Evolutionary conservation across 2,888 invertebrate species (phyloP).

Genomic region (Yponomeuta cagnagella): DNA sequence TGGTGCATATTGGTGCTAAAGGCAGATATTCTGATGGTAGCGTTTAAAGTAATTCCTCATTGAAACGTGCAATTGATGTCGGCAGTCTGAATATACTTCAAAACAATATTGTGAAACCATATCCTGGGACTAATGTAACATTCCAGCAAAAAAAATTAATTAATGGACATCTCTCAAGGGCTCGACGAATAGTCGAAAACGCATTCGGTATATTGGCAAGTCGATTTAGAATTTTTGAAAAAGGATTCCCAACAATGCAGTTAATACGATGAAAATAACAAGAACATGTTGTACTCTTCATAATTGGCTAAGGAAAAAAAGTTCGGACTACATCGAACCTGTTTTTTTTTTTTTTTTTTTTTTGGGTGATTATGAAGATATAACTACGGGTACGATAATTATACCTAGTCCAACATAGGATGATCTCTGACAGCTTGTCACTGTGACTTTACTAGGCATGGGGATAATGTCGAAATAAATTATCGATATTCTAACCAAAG

Average conservation of each 20-base stretch:
- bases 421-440: too few relatives aligned
- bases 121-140: constrained; percentile 18
- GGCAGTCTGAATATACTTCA: constrained; percentile 16
- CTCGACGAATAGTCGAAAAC: constrained; percentile 16
- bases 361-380: constrained; percentile 20
- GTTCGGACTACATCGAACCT: constrained; percentile 19
- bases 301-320: constrained; percentile 15
- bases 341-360: neutral
- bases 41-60: constrained; percentile 22
- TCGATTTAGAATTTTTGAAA: constrained; percentile 21
- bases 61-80: constrained; percentile 21
- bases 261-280: constrained; percentile 19
- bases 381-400: constrained; percentile 3
- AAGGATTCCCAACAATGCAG: constrained; percentile 19
- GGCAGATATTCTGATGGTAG: constrained; percentile 21
- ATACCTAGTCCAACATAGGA: too few relatives aligned
- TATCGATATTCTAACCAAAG: too few relatives aligned
- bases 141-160: constrained; percentile 19
- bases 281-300: constrained; percentile 19
- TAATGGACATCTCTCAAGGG: constrained; percentile 17
- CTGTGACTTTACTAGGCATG: too few relatives aligned
- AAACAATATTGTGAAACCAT: constrained; percentile 20
- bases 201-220: constrained; percentile 17
- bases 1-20: constrained; percentile 20
- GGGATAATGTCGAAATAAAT: too few relatives aligned